Base-by-base conservation (phyloP, 2,888 invertebrate genomes). In the Autographa gamma region DNA sequence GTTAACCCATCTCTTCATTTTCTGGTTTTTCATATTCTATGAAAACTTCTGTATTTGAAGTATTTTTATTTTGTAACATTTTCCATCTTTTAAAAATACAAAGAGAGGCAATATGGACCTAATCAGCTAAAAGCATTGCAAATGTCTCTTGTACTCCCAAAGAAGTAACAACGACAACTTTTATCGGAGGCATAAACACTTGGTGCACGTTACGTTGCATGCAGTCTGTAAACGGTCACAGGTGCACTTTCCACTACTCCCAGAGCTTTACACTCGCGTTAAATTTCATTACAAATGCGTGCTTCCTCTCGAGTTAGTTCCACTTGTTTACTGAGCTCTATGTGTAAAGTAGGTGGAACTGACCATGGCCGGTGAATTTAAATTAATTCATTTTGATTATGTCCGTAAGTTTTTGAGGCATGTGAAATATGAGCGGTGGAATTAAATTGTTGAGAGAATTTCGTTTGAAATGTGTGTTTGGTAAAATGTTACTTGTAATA, bases 281-380 rank as follows among this genome's bases (percentile, higher is more conserved):
- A 66, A 75, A 77, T 79, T 77, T 75, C 60, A 77, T 77, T 79
- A 79, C 59, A 58, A 77, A 79, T 75, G 77, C 79, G 76, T 71
- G 68, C 71, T 77, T 77, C 76, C 77, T 79, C 66, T 61, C 48
- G 25, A 56, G 68, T 75, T 77, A 71, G 79, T 77, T 79, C 60
- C 60, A 69, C 76, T 63, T 66, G 66, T 79, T 68, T 75, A 41
- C 65, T 52, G 60, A 78, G 71, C 60, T 66, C 68, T 69, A 60
- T 75, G 63, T 56, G 62, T 60, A 54, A 75, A 75, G 67, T 68
- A 74, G 13, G 48, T n/a, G 48, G 38, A 48, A 25, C 64, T 73
- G 78, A 69, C 76, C 74, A 69, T 65, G 60, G 74, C 52, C 69
- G 69, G 69, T 77, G 66, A 74, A 74, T 78, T 74, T 78, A 66